Conservation (phyloP, 2,797 vertebrate genomes). For the Masticophis lateralis region DNA sequence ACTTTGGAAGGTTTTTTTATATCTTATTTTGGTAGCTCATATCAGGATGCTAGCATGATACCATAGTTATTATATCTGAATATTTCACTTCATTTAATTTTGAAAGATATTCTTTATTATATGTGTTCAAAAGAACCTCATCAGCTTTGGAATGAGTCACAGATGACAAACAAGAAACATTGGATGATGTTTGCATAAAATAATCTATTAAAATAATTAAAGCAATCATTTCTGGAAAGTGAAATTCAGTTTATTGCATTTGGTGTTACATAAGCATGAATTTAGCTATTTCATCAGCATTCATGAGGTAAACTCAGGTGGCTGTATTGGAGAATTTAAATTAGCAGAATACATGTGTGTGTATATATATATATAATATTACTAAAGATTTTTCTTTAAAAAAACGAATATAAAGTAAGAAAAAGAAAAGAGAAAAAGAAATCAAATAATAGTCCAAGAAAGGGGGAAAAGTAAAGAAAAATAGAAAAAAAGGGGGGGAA, state of each 20-base stretch:
- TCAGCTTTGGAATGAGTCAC: neutral
- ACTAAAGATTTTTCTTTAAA: neutral
- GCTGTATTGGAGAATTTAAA: slow-evolving; percentile 14
- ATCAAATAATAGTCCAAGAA: neutral
- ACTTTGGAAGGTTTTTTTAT: neutral
- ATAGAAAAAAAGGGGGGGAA: neutral
- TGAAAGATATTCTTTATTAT: neutral
- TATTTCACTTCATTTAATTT: neutral
- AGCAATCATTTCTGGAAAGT: neutral
- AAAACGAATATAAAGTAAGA: too few species aligned
- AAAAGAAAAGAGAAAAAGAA: neutral
- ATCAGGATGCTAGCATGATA: neutral
- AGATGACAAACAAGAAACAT: neutral
- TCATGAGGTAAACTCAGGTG: neutral
- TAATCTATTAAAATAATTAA: neutral
- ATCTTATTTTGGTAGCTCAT: neutral
- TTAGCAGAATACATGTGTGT: neutral
- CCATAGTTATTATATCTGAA: neutral
- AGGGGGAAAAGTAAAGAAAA: neutral
- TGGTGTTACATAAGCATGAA: neutral
- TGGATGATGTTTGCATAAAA: neutral
- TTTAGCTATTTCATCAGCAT: neutral
- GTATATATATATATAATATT: too few species aligned
- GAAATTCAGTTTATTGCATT: neutral
- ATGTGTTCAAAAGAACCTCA: neutral